phyloP scores from a whole-genome alignment of 1,140 invertebrate species.

The Zaprionus taronus region DNA sequence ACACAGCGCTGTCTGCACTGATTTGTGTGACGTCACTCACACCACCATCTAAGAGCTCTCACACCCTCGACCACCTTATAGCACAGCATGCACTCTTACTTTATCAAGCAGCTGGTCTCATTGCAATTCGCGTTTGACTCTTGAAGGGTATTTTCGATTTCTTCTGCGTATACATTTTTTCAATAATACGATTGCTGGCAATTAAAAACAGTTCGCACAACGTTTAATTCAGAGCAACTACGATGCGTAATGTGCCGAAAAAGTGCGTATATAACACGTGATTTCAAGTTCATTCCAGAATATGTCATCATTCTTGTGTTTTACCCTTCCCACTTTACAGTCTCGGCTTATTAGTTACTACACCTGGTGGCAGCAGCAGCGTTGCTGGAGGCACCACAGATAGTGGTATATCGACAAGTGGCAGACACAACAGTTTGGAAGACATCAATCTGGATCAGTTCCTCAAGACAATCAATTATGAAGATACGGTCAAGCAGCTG shows the following conservation, averaged over 20 bases:
- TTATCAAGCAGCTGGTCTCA: constrained; percentile 43
- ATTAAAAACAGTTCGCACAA: constrained; percentile 28
- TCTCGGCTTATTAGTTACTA: constrained; percentile 74
- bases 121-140: constrained; percentile 67
- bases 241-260: constrained; percentile 80
- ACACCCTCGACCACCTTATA: constrained; percentile 9
- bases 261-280: constrained; percentile 51
- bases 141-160: constrained; percentile 61
- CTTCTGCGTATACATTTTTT: constrained; percentile 63
- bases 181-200: constrained; percentile 22
- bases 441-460: constrained; percentile 90
- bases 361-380: constrained; percentile 74
- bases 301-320: background rate
- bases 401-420: constrained; percentile 57
- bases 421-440: constrained; percentile 87
- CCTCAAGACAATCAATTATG: constrained; percentile 93
- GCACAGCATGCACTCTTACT: background rate
- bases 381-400: constrained; percentile 49
- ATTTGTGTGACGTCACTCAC: constrained; percentile 23
- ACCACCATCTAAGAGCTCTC: background rate
- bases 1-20: background rate
- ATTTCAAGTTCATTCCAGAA: background rate
- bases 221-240: constrained; percentile 41
- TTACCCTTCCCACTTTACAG: constrained; percentile 21
- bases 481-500: constrained; percentile 94